Evolutionary conservation across 2,797 vertebrate species (phyloP), one percentile per base, ranked within the genome.

Genomic region (Agapornis canus): DNA sequence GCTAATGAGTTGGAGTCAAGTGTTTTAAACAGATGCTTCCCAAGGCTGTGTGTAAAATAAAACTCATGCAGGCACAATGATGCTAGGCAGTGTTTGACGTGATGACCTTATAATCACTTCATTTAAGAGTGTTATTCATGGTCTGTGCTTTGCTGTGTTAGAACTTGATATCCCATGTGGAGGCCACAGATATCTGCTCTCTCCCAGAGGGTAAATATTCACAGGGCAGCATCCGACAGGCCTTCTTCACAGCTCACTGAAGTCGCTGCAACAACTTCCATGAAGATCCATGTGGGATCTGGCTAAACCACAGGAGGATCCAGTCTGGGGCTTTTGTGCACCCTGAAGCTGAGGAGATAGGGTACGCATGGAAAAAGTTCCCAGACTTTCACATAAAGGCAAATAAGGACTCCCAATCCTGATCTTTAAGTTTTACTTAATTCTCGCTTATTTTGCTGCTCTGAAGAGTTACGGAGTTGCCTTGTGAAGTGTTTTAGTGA

Each of bases 21-120:
- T 80, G 64, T 49, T 87, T 73, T 68, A 92, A 89, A 29, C 71
- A 91, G 94, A 70, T 91, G 84, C 51, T 87, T 94, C 51, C 68
- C 60, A 4, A 3, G 75, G 48, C 32, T 66, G 48, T 29, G 8
- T 93, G 94, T 85, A 95, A 95, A 94, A 95, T 90, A 84, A 96
- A 86, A 92, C 92, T 95, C 51, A 63, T 82, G 66, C 66, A 82
- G 73, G 70, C 82, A 90, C 90, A 61, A 7, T 15, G 84, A 82
- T 86, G 89, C 71, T 70, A 90, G 81, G 92, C 40, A 72, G 26
- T 73, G 66, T 70, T 59, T 94, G 90, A 95, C 19, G 63, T 63
- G 77, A 86, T 95, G 92, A 92, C 95, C 96, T 95, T 95, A 82
- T 20, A 77, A 42, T 31, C 68, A 39, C 83, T 95, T 85, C 56